phyloP scores from a whole-genome alignment of 2,113 vertebrate species.

The Delphinapterus leucas region DNA sequence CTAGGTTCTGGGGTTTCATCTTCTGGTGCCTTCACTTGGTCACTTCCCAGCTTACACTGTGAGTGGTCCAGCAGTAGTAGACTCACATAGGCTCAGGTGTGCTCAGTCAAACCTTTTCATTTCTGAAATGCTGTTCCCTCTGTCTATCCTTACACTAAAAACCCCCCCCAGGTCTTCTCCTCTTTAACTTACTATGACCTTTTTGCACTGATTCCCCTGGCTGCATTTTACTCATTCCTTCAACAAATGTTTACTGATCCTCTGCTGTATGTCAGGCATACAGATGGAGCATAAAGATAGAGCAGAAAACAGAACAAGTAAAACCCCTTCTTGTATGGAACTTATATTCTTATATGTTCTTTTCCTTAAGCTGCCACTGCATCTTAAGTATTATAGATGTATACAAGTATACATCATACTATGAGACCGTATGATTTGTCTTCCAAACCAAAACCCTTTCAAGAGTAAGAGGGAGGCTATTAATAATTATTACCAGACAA shows the following conservation, averaged over 20 bases:
- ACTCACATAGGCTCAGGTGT: accelerated
- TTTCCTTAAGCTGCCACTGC: background rate
- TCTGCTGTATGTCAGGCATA: background rate
- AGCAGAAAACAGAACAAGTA: background rate
- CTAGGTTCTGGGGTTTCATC: background rate
- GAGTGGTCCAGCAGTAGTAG: accelerated
- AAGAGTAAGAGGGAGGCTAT: background rate
- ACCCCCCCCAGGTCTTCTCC: background rate
- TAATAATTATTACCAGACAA: too few relatives aligned
- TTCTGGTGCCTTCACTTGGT: background rate
- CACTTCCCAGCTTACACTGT: background rate
- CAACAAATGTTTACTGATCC: background rate
- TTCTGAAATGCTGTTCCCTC: background rate
- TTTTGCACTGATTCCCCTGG: background rate
- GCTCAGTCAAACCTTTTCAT: background rate
- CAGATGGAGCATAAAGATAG: background rate
- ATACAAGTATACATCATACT: too few relatives aligned
- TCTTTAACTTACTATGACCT: background rate
- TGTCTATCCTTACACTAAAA: background rate
- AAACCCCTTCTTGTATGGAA: accelerated
- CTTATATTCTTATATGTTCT: background rate
- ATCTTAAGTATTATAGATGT: too few relatives aligned
- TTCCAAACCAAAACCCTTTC: background rate
- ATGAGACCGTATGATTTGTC: background rate
- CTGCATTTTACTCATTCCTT: background rate